phyloP scores from a whole-genome alignment of 2,797 vertebrate species.

The Acanthurus leucopareius region DNA sequence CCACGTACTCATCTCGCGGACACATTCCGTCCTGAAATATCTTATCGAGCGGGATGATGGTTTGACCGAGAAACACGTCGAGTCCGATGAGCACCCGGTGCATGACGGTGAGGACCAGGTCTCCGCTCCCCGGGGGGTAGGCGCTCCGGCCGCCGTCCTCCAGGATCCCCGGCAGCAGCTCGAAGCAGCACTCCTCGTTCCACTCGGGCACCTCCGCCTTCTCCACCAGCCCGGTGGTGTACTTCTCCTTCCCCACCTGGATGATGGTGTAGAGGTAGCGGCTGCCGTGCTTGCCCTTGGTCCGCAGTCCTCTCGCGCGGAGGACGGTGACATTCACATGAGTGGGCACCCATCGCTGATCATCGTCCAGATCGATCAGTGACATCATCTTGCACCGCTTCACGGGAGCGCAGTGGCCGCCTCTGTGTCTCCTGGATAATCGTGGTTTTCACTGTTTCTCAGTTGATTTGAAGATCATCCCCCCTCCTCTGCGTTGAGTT shows the following conservation, averaged over 20 bases:
- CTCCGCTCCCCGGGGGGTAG: constrained; percentile 83
- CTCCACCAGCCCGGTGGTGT: constrained; percentile 94
- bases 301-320: constrained; percentile 90
- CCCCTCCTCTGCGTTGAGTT: constrained; percentile 21
- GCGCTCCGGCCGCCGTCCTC: constrained; percentile 84
- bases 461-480: constrained; percentile 41
- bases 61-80: constrained; percentile 94
- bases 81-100: constrained; percentile 94
- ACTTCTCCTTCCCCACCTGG: constrained; percentile 95
- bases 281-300: constrained; percentile 93
- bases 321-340: constrained; percentile 95
- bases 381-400: constrained; percentile 83
- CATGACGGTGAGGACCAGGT: constrained; percentile 93
- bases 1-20: constrained; percentile 90
- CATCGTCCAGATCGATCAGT: constrained; percentile 87
- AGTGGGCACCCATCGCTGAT: constrained; percentile 93
- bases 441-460: constrained; percentile 23
- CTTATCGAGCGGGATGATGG: constrained; percentile 88
- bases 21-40: constrained; percentile 87
- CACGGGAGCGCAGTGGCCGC: not conserved
- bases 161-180: constrained; percentile 91
- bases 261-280: constrained; percentile 95
- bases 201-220: constrained; percentile 91
- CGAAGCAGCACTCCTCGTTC: constrained; percentile 93
- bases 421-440: not conserved